Conservation (phyloP, 1,140 invertebrate species). For the Pseudomyrmex flavicornis region DNA sequence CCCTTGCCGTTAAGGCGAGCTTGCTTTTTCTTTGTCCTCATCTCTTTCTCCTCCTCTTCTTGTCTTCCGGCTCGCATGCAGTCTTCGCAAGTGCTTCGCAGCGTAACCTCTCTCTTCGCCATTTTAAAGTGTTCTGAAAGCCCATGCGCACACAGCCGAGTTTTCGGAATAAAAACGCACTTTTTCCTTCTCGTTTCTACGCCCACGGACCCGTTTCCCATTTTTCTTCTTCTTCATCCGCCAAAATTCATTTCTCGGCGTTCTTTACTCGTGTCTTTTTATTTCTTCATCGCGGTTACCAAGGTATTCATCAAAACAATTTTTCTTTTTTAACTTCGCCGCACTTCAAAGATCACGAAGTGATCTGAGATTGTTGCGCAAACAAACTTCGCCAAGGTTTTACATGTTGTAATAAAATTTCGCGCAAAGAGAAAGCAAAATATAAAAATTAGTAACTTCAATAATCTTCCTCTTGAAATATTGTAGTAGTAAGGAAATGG, state of each 20-base stretch:
- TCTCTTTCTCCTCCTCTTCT: neutral
- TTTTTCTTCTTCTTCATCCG: constrained; percentile 26
- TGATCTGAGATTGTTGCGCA: neutral
- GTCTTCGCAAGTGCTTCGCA: constrained; percentile 71
- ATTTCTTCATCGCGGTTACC: neutral
- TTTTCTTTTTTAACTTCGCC: constrained; percentile 32
- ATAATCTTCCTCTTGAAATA: no score
- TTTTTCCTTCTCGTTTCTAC: constrained; percentile 48
- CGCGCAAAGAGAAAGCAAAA: neutral
- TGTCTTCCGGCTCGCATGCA: constrained; percentile 48
- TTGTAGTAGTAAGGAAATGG: no score
- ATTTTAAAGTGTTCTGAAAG: constrained; percentile 71
- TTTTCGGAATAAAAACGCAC: constrained; percentile 70
- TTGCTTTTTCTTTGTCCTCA: constrained; percentile 21
- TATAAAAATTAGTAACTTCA: neutral
- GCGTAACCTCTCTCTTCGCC: constrained; percentile 67
- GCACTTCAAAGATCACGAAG: neutral
- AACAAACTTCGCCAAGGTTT: neutral
- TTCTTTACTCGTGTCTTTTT: constrained; percentile 34
- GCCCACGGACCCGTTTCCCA: neutral
- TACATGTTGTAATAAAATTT: neutral
- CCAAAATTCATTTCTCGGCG: constrained; percentile 39
- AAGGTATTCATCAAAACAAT: constrained; percentile 16
- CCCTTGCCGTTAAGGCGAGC: constrained; percentile 65
- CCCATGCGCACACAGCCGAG: constrained; percentile 44